Base-by-base conservation (phyloP, 2,888 invertebrate genomes). In the Pristionchus exspectatus region DNA sequence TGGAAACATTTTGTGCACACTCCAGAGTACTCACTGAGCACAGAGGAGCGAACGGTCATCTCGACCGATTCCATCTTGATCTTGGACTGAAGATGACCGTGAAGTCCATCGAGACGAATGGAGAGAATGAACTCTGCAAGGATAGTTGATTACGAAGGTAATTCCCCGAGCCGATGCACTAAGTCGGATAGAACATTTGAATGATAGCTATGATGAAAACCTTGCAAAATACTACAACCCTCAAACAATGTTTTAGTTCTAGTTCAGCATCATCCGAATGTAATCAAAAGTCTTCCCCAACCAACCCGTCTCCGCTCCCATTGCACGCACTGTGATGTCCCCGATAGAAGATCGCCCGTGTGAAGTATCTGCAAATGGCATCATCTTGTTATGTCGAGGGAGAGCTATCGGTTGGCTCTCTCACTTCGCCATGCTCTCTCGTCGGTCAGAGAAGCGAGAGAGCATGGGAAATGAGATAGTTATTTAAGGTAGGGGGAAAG, bases 11-110 rank as follows among this genome's bases (percentile, higher is more conserved):
- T 33, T 12, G 33, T 72, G 21, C 33, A 72, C 14, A 33, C 14
- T 72, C 10, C 30, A 33, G 30, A 72, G 30, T n/a, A 50, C 87
- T 69, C 18, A 87, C 87, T 87, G 16, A 87, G 87, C 1, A 87
- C 87, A 7, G 63, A 69, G 3, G 87, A 66, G 18, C 56, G 18
- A 38, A 87, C 50, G 1, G 50, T 21, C n/a, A 87, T 66, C 7
- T 63, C 24, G 27, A 69, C 3, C 2, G 81, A 81, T 9, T 81
- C 50, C 24, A 81, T 24, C 24, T 30, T 81, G 50, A 81, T 9
- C 4, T 54, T 27, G 12, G 81, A 81, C 81, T 81, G 81, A n/a
- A 81, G 81, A 50, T 81, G 81, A 3, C 81, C 81, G 33, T 81
- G 81, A 16, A 81, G 10, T 9, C 81, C 81, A 54, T 81, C 50